Conservation (phyloP, 2,888 invertebrate species). For the Leptinotarsa haldemani region DNA sequence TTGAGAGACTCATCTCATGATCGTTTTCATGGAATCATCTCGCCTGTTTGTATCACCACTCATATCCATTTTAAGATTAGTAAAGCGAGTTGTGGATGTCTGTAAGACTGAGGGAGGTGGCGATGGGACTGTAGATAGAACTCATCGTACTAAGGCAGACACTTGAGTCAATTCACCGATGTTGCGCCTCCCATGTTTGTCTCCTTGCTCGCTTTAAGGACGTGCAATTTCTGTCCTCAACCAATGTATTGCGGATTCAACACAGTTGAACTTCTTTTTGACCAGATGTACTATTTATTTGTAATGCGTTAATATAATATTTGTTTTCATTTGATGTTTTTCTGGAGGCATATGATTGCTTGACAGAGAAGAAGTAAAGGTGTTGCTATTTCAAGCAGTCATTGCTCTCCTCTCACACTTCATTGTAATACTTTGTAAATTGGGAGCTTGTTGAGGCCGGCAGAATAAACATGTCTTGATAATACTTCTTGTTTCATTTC, state of each 20-base stretch:
- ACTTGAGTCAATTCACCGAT: constrained; percentile 53
- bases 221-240: constrained; percentile 63
- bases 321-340: constrained; percentile 43
- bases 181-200: constrained; percentile 60
- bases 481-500: constrained; percentile 54
- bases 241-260: constrained; percentile 43
- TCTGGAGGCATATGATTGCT: constrained; percentile 26
- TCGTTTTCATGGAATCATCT: constrained; percentile 53
- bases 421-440: constrained; percentile 69
- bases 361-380: constrained; percentile 19
- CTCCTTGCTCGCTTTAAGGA: constrained; percentile 60
- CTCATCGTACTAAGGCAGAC: constrained; percentile 55
- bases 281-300: constrained; percentile 42
- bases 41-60: constrained; percentile 53
- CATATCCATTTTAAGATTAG: constrained; percentile 52
- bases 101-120: constrained; percentile 66
- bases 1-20: constrained; percentile 60
- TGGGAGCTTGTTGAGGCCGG: constrained; percentile 69
- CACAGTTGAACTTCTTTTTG: constrained; percentile 27
- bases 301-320: constrained; percentile 43
- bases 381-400: constrained; percentile 26
- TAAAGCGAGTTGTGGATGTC: constrained; percentile 57
- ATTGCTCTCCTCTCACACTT: constrained; percentile 40
- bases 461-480: constrained; percentile 65
- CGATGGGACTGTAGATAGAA: constrained; percentile 53